Percentiles rank a stretch among this genome's conserved stretches.
phyloP scores from a whole-genome alignment of 2,797 vertebrate genomes.

The Botia almorhae region DNA sequence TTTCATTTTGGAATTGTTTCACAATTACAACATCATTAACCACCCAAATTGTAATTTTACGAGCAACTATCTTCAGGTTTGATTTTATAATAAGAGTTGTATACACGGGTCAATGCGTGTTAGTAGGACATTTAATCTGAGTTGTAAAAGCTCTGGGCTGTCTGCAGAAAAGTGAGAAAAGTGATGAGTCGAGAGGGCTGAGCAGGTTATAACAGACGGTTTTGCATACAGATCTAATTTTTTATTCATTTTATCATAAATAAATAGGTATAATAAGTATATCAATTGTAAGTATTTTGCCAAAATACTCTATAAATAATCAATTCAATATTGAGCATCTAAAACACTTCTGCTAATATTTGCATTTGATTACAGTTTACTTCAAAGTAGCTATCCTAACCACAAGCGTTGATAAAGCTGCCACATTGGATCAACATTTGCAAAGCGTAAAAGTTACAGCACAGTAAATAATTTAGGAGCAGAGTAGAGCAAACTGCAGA shows the following conservation, averaged over 20 bases:
- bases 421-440: constrained; percentile 23
- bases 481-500: constrained; percentile 50
- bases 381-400: constrained; percentile 32
- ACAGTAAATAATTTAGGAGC: constrained; percentile 55
- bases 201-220: too few species aligned
- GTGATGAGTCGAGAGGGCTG: too few species aligned
- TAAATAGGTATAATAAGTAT: neutral
- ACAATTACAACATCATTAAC: too few species aligned
- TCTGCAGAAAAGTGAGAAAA: too few species aligned
- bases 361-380: constrained; percentile 19
- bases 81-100: too few species aligned
- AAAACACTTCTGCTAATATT: constrained; percentile 5
- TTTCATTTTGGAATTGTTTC: too few species aligned
- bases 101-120: too few species aligned
- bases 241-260: constrained; percentile 3
- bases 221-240: constrained; percentile 21
- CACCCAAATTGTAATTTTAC: too few species aligned
- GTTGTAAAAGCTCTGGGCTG: too few species aligned
- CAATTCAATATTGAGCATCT: neutral
- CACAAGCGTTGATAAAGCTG: constrained; percentile 46
- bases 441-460: constrained; percentile 48
- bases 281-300: neutral
- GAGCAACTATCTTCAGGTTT: too few species aligned
- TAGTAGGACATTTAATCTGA: too few species aligned
- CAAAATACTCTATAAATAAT: neutral